A percentile compares a stretch with the other conserved stretches of the same genome.
Conservation (phyloP, 2,797 vertebrate genomes). For the Periparus ater region DNA sequence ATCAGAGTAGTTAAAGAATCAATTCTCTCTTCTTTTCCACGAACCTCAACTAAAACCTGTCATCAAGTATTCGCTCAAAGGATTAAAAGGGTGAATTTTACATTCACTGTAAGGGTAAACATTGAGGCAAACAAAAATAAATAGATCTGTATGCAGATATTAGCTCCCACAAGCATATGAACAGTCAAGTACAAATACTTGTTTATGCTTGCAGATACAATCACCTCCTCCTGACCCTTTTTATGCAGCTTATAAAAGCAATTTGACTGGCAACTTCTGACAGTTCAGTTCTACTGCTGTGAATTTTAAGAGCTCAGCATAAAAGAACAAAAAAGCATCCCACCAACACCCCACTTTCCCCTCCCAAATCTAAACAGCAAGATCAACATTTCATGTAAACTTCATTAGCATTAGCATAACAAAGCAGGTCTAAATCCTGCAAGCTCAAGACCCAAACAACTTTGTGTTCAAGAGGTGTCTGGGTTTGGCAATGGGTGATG, state of each 20-base stretch:
- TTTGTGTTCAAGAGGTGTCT: neutral
- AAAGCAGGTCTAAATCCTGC: neutral
- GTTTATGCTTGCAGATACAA: neutral
- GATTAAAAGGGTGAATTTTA: neutral
- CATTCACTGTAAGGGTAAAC: neutral
- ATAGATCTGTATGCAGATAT: neutral
- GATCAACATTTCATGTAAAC: neutral
- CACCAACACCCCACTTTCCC: accelerated
- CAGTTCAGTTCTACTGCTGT: neutral
- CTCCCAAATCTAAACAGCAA: neutral
- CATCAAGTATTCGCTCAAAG: constrained; percentile 1
- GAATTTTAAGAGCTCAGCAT: neutral
- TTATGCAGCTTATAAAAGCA: neutral
- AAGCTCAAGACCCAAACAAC: neutral
- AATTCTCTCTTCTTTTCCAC: neutral
- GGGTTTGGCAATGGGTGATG: neutral
- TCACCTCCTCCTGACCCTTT: neutral
- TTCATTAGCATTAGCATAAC: neutral
- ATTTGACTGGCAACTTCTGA: neutral
- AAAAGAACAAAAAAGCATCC: neutral
- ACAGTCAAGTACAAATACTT: neutral
- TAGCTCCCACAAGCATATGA: neutral
- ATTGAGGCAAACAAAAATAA: neutral
- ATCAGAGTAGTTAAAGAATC: neutral
- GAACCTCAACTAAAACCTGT: neutral